Evolutionary conservation across 2,113 vertebrate genomes (phyloP).

Genomic region (Narcine bancroftii): DNA sequence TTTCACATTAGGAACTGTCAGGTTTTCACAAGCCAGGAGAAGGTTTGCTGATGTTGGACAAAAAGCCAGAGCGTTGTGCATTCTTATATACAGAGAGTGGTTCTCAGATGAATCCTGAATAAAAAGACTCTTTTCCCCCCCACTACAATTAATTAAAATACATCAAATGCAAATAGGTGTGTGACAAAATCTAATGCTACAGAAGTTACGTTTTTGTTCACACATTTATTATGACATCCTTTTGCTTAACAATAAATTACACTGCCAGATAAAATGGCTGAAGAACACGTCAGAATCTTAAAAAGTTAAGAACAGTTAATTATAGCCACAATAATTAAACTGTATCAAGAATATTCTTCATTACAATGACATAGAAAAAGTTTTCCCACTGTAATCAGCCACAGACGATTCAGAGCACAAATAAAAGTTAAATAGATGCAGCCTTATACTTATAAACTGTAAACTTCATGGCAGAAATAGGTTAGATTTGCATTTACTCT

Average conservation of each 20-base stretch:
- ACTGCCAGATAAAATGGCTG: constrained; percentile 25
- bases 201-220: not conserved
- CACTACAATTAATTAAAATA: not conserved
- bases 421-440: constrained; percentile 28
- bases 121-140: not conserved
- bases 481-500: constrained; percentile 41
- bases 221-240: constrained; percentile 33
- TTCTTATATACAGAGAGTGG: not conserved
- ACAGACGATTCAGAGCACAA: not conserved
- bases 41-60: not conserved
- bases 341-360: constrained; percentile 33
- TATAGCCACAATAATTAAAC: constrained; percentile 33
- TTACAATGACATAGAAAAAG: constrained; percentile 22
- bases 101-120: not conserved
- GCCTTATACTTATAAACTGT: constrained; percentile 32
- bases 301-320: constrained; percentile 35
- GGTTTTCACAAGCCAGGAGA: not conserved
- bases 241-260: constrained; percentile 33
- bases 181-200: not conserved
- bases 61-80: not conserved
- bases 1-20: not conserved
- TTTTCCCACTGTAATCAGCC: constrained; percentile 14
- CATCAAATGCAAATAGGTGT: not conserved
- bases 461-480: constrained; percentile 31
- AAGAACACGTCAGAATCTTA: constrained; percentile 23